Base-by-base conservation (phyloP, 2,113 vertebrate genomes). In the Dipodomys merriami region DNA sequence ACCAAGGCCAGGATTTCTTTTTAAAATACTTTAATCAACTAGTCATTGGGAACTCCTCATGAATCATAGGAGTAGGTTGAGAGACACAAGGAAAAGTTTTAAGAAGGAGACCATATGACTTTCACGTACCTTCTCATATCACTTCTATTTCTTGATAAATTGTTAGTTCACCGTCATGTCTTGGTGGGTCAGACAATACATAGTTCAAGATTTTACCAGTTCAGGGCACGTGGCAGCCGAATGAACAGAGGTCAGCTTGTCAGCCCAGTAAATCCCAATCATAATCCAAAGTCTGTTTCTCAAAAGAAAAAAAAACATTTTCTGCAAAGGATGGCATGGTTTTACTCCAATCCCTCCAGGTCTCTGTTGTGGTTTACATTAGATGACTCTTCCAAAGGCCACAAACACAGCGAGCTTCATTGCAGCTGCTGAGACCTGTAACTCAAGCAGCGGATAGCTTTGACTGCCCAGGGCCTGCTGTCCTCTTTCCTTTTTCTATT, bases 281-380 rank as follows among this genome's bases (percentile, higher is more conserved):
- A 79, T 15, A 84, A 90, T 16, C 16, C 67, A 69, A 84, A 30
- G 67, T 90, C 20, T 44, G 13, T 71, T 94, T 87, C 64, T 84
- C 7, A 86, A 74, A 35, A 88, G 39, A 33, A 83, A 15, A 79
- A 53, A 39, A 39, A 6, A 6, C 39, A 39, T 39, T 39, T 49
- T 83, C 33, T 44, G 20, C 46, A 39, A 39, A 90, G 15, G 29
- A 46, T 69, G 25, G 25, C 9, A 25, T 68, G 69, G 8, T 7
- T 84, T 77, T 82, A 23, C 10, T 78, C 53, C 92, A 79, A 88
- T 35, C 12, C 5, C 18, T 78, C 19, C 33, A 79, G 44, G 4
- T 30, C 67, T 78, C 25, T 49, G 6, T 25, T 84, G 5, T 49
- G 18, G 79, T 94, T 92, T 92, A 74, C 5, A 13, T 74, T 44